A percentile compares a stretch with the other conserved stretches of the same genome.
Evolutionary conservation across 2,113 vertebrate species (phyloP).

Genomic region (Seriola dumerili): DNA sequence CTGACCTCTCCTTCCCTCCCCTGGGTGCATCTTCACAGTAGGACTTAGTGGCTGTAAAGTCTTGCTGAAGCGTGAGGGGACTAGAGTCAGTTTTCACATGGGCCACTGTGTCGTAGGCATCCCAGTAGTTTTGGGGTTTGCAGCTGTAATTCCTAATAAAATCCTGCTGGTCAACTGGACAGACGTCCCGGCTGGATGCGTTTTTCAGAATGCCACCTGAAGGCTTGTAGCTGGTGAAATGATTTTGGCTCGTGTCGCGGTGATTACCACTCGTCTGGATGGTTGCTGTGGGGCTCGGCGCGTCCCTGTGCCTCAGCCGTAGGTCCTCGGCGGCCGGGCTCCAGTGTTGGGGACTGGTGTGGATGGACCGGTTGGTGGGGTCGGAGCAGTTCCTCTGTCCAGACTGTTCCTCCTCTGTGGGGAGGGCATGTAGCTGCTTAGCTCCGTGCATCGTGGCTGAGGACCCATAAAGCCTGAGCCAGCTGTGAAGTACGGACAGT

Average conservation of each 20-base stretch:
- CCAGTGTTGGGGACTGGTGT: constrained; percentile 20
- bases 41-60: constrained; percentile 14
- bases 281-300: neutral
- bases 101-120: constrained; percentile 8
- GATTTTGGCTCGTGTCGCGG: neutral
- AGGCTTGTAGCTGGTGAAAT: constrained; percentile 21
- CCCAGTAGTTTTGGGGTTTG: constrained; percentile 41
- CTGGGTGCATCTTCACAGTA: neutral
- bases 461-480: constrained; percentile 66
- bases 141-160: neutral
- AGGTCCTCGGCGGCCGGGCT: constrained; percentile 28
- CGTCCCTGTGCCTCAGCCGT: neutral
- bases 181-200: constrained; percentile 1
- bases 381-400: neutral
- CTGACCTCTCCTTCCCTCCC: neutral
- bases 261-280: neutral
- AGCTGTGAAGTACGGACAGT: constrained; percentile 75
- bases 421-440: constrained; percentile 11
- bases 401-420: constrained; percentile 14
- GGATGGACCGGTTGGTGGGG: constrained; percentile 38
- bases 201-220: constrained; percentile 11
- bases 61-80: constrained; percentile 24
- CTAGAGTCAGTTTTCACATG: constrained; percentile 5
- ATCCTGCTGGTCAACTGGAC: constrained; percentile 4
- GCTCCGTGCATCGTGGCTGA: neutral